Evolutionary conservation across 2,888 invertebrate genomes (phyloP).

Genomic region (Drosophila macrospina): DNA sequence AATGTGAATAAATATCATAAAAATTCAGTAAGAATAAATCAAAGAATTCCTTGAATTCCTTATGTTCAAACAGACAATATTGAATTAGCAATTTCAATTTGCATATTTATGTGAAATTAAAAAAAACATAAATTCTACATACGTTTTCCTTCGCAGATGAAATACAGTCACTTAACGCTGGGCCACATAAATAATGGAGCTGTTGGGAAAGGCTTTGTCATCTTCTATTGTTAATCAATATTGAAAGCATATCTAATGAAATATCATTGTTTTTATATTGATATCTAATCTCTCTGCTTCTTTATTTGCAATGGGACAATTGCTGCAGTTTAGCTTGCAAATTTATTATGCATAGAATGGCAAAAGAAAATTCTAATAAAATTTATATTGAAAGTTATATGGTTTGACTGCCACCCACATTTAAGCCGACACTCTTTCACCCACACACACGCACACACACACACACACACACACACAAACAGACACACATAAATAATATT

Average conservation of each 20-base stretch:
- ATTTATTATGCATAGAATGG: conserved; percentile 76
- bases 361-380: conserved; percentile 72
- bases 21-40: no score
- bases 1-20: no score
- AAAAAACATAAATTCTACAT: background rate
- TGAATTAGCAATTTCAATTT: background rate
- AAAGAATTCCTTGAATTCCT: no score
- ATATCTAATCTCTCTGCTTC: background rate
- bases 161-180: background rate
- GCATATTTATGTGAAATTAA: background rate
- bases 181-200: conserved; percentile 6
- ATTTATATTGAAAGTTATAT: conserved; percentile 78
- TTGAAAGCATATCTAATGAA: conserved; percentile 17
- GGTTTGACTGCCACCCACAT: conserved; percentile 44
- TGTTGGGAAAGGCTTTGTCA: background rate
- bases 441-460: conserved; percentile 6
- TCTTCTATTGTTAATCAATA: conserved; percentile 13
- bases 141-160: background rate
- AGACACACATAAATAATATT: conserved; percentile 44
- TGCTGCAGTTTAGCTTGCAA: conserved; percentile 49
- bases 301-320: conserved; percentile 32
- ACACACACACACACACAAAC: background rate
- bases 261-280: conserved; percentile 7
- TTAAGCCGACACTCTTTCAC: no score
- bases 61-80: no score